Base-by-base conservation (phyloP, 2,113 vertebrate species). In the Struthidea cinerea region DNA sequence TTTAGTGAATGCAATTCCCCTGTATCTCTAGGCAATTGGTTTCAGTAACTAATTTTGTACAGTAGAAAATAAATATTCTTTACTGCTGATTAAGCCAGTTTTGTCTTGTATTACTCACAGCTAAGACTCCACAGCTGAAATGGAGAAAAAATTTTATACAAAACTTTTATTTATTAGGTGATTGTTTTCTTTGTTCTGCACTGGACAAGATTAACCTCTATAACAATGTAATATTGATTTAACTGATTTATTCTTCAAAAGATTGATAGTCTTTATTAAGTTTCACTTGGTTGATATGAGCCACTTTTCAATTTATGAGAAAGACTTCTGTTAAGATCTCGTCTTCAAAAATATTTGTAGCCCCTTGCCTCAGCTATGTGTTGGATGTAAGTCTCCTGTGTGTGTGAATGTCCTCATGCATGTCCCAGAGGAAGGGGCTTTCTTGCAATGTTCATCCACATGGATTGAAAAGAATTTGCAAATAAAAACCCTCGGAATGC, bases 1-100 rank as follows among this genome's bases (percentile, higher is more conserved):
- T 64, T 87, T 70, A 60, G 42, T 81, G 60, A 90, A 73, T 41
- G 37, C 26, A 41, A 17, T 88, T 94, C 50, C 13, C 65, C 32
- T 74, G 30, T 60, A 42, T 84, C 90, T 85, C 52, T 63, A 67
- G 47, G 83, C 84, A 87, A 8, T 67, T 77, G 32, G 64, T 78
- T 94, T 93, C 60, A 68, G 60, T 84, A 93, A 89, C 41, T 89
- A 32, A 76, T 70, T 90, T 95, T 85, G 39, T 86, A 10, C 68
- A 89, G 41, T 60, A 49, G 68, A 52, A 95, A 85, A 84, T 86
- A 68, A 84, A 52, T 91, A 67, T 68, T 80, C 47, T 90, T 89
- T 78, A 67, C 39, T 75, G 32, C 69, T 71, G n/a, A 75, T 84
- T 69, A 89, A 91, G 49, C 52, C 22, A 5, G 13, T 82, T 94